Evolutionary conservation across 2,113 vertebrate species (phyloP).

Genomic region (Macrotis lagotis): DNA sequence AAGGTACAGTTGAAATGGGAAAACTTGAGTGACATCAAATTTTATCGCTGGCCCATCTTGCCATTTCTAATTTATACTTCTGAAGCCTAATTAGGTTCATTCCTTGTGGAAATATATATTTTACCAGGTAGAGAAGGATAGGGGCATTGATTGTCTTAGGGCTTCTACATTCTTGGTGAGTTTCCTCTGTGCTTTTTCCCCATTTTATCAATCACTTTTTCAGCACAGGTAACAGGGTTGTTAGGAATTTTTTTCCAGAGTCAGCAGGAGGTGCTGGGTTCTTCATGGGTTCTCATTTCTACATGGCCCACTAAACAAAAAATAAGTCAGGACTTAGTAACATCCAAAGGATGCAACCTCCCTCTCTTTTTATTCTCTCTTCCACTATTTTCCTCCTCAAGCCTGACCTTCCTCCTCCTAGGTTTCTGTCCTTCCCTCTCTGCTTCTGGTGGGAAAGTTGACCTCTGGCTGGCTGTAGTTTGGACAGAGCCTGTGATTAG

Average conservation of each 20-base stretch:
- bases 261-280: neutral
- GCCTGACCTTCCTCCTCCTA: slow-evolving; percentile 47
- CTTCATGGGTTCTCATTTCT: neutral
- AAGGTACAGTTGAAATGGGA: neutral
- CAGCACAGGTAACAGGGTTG: neutral
- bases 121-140: neutral
- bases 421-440: slow-evolving; percentile 31
- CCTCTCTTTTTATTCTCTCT: neutral
- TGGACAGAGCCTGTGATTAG: slow-evolving; percentile 27
- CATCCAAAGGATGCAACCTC: neutral
- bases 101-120: slow-evolving; percentile 6
- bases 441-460: slow-evolving; percentile 42
- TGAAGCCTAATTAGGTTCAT: slow-evolving; percentile 7
- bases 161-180: slow-evolving; percentile 24
- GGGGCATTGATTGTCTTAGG: neutral
- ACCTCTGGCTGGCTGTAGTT: no score
- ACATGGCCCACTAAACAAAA: neutral
- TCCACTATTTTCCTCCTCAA: slow-evolving; percentile 48
- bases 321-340: neutral
- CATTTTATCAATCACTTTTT: neutral
- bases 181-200: neutral
- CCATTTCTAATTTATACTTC: neutral
- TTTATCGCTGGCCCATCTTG: neutral
- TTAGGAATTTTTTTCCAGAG: neutral
- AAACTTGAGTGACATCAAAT: slow-evolving; percentile 19